Conservation (phyloP, 1,140 invertebrate genomes). For the Meloidogyne floridensis region DNA sequence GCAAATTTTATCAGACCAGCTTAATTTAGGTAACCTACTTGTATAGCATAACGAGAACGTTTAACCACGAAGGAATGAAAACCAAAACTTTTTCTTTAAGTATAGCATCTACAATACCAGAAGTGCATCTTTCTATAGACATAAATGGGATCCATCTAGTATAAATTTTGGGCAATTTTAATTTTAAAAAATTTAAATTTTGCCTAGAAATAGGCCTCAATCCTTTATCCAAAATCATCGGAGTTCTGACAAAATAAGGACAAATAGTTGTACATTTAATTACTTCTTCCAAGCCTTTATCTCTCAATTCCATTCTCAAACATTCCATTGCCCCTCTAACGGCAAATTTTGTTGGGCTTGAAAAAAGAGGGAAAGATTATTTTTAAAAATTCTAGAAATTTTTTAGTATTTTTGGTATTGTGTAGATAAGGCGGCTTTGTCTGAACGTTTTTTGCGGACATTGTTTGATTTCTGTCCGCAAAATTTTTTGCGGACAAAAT, state of each 20-base stretch:
- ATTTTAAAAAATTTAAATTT: neutral
- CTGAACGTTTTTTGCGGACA: too few species aligned
- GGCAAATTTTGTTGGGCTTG: constrained; percentile 63
- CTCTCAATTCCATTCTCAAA: constrained; percentile 61
- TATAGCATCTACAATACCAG: constrained; percentile 58
- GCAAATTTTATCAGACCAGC: too few species aligned
- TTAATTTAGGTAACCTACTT: constrained; percentile 9
- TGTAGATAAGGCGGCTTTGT: too few species aligned
- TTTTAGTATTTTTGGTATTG: too few species aligned
- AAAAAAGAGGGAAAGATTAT: constrained; percentile 22
- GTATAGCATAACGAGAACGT: constrained; percentile 39
- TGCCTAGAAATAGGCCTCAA: constrained; percentile 62
- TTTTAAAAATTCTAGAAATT: neutral
- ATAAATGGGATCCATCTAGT: constrained; percentile 61
- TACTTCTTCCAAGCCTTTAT: constrained; percentile 52
- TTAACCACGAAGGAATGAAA: constrained; percentile 55
- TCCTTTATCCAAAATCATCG: constrained; percentile 60
- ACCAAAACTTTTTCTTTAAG: constrained; percentile 61
- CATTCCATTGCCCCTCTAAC: constrained; percentile 65
- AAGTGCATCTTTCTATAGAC: constrained; percentile 58
- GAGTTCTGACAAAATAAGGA: constrained; percentile 63
- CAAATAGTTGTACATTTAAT: constrained; percentile 61
- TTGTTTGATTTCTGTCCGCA: too few species aligned
- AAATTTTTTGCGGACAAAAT: too few species aligned
- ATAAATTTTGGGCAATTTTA: neutral